These are phyloP conservation scores for Gouania willdenowi DNA, from an alignment of 2,797 vertebrate species.

Conservation along the genomic window DNA sequence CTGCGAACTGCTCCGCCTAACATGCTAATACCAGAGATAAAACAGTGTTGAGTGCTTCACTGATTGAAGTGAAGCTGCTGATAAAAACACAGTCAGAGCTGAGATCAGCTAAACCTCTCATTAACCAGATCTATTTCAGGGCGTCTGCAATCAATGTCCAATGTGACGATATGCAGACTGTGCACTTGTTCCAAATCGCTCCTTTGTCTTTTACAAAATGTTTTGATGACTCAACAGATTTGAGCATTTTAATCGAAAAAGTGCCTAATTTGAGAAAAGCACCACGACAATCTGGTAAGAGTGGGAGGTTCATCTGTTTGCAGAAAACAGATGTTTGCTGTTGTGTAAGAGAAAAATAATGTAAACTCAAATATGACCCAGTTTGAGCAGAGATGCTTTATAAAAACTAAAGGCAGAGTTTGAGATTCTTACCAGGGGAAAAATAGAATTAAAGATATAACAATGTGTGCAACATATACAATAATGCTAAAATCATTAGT, in stretches of 20 bases:
- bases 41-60: not conserved
- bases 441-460: too few relatives aligned
- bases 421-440: too few relatives aligned
- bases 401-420: too few relatives aligned
- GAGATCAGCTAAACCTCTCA: slow-evolving; percentile 6
- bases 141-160: not conserved
- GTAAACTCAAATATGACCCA: not conserved
- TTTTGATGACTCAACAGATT: slow-evolving; percentile 21
- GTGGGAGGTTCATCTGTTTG: slow-evolving; percentile 16
- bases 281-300: slow-evolving; percentile 15
- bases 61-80: slow-evolving; percentile 4
- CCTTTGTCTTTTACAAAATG: not conserved
- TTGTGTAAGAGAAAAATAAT: slow-evolving; percentile 6
- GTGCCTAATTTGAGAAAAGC: slow-evolving; percentile 30
- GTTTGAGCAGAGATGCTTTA: too few relatives aligned
- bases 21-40: too few relatives aligned
- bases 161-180: not conserved
- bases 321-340: slow-evolving; percentile 28
- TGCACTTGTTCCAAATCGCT: not conserved
- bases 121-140: slow-evolving; percentile 6
- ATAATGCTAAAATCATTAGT: too few relatives aligned
- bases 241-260: slow-evolving; percentile 21
- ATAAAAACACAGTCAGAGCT: slow-evolving; percentile 1
- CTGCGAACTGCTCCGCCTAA: too few relatives aligned
- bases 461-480: too few relatives aligned